A percentile compares a stretch with the other conserved stretches of the same genome.
Conservation (phyloP, 2,113 vertebrate genomes). For the Rhadina sibilatrix region DNA sequence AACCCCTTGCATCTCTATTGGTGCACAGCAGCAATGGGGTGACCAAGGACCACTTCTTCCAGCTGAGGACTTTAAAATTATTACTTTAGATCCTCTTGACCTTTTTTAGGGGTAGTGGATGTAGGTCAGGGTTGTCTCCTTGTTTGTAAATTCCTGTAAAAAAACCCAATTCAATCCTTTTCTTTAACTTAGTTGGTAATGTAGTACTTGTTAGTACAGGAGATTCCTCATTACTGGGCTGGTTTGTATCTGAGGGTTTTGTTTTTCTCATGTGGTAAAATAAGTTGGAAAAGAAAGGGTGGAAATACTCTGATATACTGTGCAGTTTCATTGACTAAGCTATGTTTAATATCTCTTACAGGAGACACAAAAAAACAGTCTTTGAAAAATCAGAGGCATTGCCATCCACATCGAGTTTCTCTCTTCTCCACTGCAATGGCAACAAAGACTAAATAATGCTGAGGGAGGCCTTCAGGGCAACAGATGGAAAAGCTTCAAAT, state of each 20-base stretch:
- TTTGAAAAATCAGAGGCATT: neutral
- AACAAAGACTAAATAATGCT: neutral
- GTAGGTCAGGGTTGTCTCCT: neutral
- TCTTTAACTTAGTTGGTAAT: neutral
- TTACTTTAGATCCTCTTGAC: neutral
- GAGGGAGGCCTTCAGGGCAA: neutral
- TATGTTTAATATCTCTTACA: neutral
- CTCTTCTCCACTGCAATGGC: neutral
- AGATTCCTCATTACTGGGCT: neutral
- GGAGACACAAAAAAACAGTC: neutral
- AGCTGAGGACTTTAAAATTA: neutral
- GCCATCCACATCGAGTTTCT: rapidly evolving
- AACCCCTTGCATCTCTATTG: neutral
- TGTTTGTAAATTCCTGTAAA: neutral
- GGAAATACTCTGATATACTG: neutral
- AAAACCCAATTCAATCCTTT: neutral
- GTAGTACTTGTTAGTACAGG: neutral
- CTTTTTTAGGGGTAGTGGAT: neutral
- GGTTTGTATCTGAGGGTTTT: neutral
- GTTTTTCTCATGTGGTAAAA: neutral
- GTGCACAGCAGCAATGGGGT: neutral
- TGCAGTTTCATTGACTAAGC: neutral
- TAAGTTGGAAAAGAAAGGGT: neutral
- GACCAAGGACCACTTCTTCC: neutral
- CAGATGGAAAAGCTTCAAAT: neutral